These are phyloP conservation scores for Lepidochitona cinerea DNA, from an alignment of 2,888 invertebrate species.

Conservation along the genomic window DNA sequence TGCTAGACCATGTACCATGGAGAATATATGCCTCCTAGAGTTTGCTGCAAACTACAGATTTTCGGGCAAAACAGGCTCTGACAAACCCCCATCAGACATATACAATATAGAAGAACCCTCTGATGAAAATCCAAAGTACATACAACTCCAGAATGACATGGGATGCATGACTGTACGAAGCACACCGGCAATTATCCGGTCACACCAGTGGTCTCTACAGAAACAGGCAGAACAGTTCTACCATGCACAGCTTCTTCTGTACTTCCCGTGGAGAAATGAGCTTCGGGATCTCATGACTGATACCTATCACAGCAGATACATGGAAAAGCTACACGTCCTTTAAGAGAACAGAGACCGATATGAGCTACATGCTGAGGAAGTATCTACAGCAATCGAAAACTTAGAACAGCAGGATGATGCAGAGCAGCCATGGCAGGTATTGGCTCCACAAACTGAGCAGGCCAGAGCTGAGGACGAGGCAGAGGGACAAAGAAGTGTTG, in stretches of 20 bases:
- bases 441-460: slow-evolving; percentile 13
- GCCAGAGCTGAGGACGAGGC: slow-evolving; percentile 8
- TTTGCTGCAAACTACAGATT: slow-evolving; percentile 35
- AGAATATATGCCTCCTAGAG: slow-evolving; percentile 52
- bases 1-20: slow-evolving; percentile 40
- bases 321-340: not conserved
- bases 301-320: slow-evolving; percentile 29
- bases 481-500: not conserved
- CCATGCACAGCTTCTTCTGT: not conserved
- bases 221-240: slow-evolving; percentile 2
- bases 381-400: not conserved
- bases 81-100: not conserved
- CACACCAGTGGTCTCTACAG: not conserved
- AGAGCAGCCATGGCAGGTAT: slow-evolving; percentile 9
- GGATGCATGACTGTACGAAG: slow-evolving; percentile 10
- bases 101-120: not conserved
- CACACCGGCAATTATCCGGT: slow-evolving; percentile 10
- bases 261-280: slow-evolving; percentile 2
- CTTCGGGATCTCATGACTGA: slow-evolving; percentile 27
- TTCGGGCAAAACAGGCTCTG: not conserved
- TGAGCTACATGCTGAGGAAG: slow-evolving; percentile 8
- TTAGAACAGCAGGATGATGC: slow-evolving; percentile 4
- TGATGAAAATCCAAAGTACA: slow-evolving; percentile 1
- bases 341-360: not conserved
- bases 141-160: slow-evolving; percentile 15